These are phyloP conservation scores for Lampris incognitus DNA, from an alignment of 2,113 vertebrate species.

Conservation along the genomic window DNA sequence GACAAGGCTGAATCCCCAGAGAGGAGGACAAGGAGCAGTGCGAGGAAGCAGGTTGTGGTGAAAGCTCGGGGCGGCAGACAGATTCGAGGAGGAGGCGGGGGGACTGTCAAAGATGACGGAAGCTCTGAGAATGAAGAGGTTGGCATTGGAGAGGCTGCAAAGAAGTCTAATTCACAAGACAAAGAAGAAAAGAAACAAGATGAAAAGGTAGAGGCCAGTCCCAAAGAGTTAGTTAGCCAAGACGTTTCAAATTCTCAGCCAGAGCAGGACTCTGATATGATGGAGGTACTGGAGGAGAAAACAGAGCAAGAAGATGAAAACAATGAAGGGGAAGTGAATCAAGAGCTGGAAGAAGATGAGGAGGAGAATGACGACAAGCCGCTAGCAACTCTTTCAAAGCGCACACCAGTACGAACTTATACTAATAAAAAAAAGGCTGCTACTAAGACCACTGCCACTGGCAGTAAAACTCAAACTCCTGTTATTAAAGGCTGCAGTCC, in stretches of 20 bases:
- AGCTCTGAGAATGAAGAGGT: slow-evolving; percentile 83
- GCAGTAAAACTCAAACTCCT: slow-evolving; percentile 44
- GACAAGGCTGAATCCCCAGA: slow-evolving; percentile 71
- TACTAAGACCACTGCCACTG: slow-evolving; percentile 47
- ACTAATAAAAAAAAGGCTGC: slow-evolving; percentile 65
- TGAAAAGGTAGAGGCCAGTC: neutral
- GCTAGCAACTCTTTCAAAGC: slow-evolving; percentile 58
- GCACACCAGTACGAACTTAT: slow-evolving; percentile 74
- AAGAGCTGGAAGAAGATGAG: slow-evolving; percentile 7
- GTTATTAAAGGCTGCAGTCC: slow-evolving; percentile 54
- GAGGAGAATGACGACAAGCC: slow-evolving; percentile 68
- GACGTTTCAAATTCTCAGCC: slow-evolving; percentile 60
- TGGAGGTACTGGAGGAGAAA: slow-evolving; percentile 61
- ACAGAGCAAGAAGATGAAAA: slow-evolving; percentile 22
- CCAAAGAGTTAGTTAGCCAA: slow-evolving; percentile 8
- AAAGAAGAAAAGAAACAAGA: slow-evolving; percentile 31
- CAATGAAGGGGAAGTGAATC: slow-evolving; percentile 43
- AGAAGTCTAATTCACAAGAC: slow-evolving; percentile 57
- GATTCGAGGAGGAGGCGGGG: slow-evolving; percentile 22
- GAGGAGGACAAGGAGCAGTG: slow-evolving; percentile 69
- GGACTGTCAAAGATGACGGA: slow-evolving; percentile 66
- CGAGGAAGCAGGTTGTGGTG: slow-evolving; percentile 45
- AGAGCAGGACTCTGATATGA: slow-evolving; percentile 58
- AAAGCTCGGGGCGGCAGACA: slow-evolving; percentile 45
- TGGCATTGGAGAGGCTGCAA: slow-evolving; percentile 45